Base-by-base conservation (phyloP, 1,140 invertebrate species). In the Stegodyphus dumicola region DNA sequence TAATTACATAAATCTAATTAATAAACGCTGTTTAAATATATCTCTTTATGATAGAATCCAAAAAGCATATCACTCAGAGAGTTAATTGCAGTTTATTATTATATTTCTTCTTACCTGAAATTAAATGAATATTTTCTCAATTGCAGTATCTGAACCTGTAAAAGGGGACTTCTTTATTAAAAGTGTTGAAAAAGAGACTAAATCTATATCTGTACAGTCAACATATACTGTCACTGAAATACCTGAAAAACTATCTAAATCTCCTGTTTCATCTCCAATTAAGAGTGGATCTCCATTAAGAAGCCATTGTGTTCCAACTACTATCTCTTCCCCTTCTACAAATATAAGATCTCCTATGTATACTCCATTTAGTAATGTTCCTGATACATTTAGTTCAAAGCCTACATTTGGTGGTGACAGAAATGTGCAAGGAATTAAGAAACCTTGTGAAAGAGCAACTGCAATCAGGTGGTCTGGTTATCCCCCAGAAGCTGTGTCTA, bases 401-500 rank as follows among this genome's bases (percentile, higher is more conserved):
- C 52, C 81, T 56, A n/a, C 60, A 6, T 83, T 83, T 33, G 54
- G 11, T 15, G 60, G 64, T 66, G 79, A 83, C 53, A 76, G 52
- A 60, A 76, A 76, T 65, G 71, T 49, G 77, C 71, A 64, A 70
- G 18, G 48, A 33, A n/a, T 78, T 9, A 77, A 77, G 65, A 86
- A 86, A 33, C 84, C 84, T 33, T 78, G 75, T 65, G 84, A 86
- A 52, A 77, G 66, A 54, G 84, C 84, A 33, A 86, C 84, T 33
- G 76, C 84, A 49, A 77, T 86, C 9, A 51, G 84, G 73, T 77
- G 84, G 76, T 48, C 75, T n/a, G 64, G 83, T n/a, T 80, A 73
- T 33, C 84, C 84, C 48, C 84, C 84, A 48, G 84, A 86, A n/a
- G 70, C 86, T 75, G 77, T 87, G 6, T 87, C 87, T 1, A 71